phyloP scores from a whole-genome alignment of 2,888 invertebrate species.

The Tryphoninae sp. region DNA sequence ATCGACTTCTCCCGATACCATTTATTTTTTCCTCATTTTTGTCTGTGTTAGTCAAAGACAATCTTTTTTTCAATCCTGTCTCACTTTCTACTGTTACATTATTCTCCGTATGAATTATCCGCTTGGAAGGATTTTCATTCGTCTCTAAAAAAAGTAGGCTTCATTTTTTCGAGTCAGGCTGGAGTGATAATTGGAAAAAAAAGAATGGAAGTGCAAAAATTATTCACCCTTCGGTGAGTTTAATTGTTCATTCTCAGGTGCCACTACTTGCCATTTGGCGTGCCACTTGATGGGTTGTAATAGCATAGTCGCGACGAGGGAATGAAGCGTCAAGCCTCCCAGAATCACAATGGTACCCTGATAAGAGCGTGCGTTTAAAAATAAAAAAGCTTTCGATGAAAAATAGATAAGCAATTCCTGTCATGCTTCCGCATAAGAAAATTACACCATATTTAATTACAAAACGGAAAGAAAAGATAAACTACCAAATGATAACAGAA shows the following conservation, averaged over 20 bases:
- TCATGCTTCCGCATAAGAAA: too few species aligned
- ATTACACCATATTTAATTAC: too few species aligned
- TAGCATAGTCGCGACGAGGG: conserved; percentile 84
- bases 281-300: conserved; percentile 88
- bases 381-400: conserved; percentile 12
- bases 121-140: conserved; percentile 9
- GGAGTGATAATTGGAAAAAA: not conserved
- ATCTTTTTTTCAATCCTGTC: not conserved
- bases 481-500: too few species aligned
- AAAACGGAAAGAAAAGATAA: too few species aligned
- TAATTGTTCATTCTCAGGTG: conserved; percentile 67
- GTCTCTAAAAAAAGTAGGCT: conserved; percentile 32
- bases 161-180: not conserved
- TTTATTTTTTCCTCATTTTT: conserved; percentile 19
- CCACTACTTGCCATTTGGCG: conserved; percentile 74
- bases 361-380: conserved; percentile 37
- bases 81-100: conserved; percentile 15
- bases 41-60: not conserved
- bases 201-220: not conserved
- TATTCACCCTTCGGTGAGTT: conserved; percentile 55
- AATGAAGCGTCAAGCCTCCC: conserved; percentile 85
- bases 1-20: conserved; percentile 15
- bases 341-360: conserved; percentile 85
- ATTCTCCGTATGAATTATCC: not conserved
- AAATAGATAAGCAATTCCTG: not conserved